Percentiles rank a stretch among this genome's conserved stretches.
Evolutionary conservation across 2,888 invertebrate genomes (phyloP).

Genomic region (Lottia scabra): DNA sequence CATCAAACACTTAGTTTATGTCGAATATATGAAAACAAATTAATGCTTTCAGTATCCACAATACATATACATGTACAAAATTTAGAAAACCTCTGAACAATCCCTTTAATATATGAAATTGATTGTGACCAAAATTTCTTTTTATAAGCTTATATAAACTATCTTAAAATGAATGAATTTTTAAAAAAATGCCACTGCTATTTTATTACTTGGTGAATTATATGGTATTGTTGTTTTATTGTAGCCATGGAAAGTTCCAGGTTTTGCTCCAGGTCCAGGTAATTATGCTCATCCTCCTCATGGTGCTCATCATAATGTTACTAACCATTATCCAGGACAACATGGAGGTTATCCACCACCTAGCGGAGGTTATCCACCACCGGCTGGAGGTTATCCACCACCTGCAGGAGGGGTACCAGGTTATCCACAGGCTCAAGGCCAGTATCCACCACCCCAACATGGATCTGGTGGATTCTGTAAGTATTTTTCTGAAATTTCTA

Average conservation of each 20-base stretch:
- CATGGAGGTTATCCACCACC: conserved; percentile 25
- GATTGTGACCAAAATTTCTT: no score
- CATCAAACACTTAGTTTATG: no score
- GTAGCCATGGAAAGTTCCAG: conserved; percentile 21
- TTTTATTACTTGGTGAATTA: background rate
- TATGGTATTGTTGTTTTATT: background rate
- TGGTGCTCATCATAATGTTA: background rate
- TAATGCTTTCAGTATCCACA: no score
- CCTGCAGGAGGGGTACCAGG: background rate
- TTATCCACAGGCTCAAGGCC: conserved; percentile 30
- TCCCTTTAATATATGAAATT: no score
- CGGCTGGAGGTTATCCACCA: conserved; percentile 24
- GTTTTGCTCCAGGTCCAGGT: conserved; percentile 18
- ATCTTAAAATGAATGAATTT: no score
- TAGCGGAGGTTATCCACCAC: conserved; percentile 23
- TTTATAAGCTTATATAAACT: no score
- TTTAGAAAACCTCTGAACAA: no score
- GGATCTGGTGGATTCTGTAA: background rate
- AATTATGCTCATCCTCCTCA: conserved; percentile 13
- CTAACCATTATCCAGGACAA: conserved; percentile 4
- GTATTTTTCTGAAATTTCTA: background rate
- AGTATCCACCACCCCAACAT: conserved; percentile 5
- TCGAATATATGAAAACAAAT: no score
- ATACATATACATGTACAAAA: no score
- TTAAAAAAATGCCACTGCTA: no score